Evolutionary conservation across 2,888 invertebrate genomes (phyloP).

Genomic region (Agrypnus murinus): DNA sequence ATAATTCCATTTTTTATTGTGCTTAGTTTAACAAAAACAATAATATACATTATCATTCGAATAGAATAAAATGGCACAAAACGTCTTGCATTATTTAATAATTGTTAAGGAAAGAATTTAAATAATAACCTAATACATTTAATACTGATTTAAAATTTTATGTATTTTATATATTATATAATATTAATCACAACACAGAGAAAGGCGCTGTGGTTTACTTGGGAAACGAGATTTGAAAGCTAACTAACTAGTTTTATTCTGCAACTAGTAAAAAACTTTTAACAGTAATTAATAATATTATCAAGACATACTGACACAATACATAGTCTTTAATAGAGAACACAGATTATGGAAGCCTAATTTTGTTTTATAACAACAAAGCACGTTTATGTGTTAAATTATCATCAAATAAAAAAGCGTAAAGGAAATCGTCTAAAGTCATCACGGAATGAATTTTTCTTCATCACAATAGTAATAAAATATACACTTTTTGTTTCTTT

Average conservation of each 20-base stretch:
- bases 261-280: no score
- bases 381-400: constrained; percentile 13
- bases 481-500: constrained; percentile 8
- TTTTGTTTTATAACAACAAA: constrained; percentile 20
- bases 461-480: constrained; percentile 36
- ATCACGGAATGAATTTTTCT: constrained; percentile 37
- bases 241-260: not conserved
- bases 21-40: not conserved
- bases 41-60: not conserved
- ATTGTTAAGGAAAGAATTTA: not conserved
- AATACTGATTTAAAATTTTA: constrained; percentile 20
- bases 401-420: constrained; percentile 2
- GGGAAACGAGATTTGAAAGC: not conserved
- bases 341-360: constrained; percentile 42
- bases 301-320: constrained; percentile 24
- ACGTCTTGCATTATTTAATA: not conserved
- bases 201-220: constrained; percentile 28
- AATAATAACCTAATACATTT: constrained; percentile 9
- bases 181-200: constrained; percentile 18
- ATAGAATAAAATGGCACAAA: constrained; percentile 18
- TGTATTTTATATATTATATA: no score
- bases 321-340: constrained; percentile 31
- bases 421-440: constrained; percentile 14
- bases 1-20: no score
- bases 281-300: constrained; percentile 5